phyloP scores from a whole-genome alignment of 2,797 vertebrate species.

The Synanceia verrucosa region DNA sequence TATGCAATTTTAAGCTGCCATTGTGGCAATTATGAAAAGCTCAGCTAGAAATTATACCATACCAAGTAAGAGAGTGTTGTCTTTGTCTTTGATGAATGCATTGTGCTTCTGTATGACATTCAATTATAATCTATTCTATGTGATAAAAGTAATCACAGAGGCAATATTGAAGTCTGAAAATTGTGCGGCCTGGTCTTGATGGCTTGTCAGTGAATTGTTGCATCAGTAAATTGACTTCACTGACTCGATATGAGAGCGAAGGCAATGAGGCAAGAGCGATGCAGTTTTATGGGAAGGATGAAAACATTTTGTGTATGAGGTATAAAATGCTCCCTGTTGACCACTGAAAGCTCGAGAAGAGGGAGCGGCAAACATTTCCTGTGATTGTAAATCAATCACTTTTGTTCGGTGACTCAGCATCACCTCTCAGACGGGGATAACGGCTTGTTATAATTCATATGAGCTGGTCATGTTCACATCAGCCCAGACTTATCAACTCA shows the following conservation, averaged over 20 bases:
- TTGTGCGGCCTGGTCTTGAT: neutral
- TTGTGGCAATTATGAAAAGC: neutral
- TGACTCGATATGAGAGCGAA: neutral
- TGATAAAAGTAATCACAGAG: neutral
- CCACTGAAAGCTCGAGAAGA: neutral
- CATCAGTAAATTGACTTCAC: conserved; percentile 21
- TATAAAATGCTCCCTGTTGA: conserved; percentile 10
- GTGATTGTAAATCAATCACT: conserved; percentile 30
- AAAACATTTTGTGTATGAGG: conserved; percentile 17
- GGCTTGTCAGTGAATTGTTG: conserved; percentile 1
- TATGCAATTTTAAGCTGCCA: neutral
- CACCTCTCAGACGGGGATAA: conserved; percentile 9
- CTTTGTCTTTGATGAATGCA: neutral
- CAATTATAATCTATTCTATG: neutral
- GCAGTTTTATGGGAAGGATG: neutral
- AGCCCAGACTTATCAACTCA: neutral
- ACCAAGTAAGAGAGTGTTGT: neutral
- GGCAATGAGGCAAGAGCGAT: conserved; percentile 21
- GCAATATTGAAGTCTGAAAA: neutral
- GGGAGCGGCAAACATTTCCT: neutral
- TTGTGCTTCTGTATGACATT: neutral
- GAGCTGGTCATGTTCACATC: neutral
- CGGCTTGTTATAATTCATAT: conserved; percentile 1
- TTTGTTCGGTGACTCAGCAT: conserved; percentile 25
- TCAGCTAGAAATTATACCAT: neutral